Conservation (phyloP, 2,888 invertebrate species). For the Polydrusus pterygomalis region DNA sequence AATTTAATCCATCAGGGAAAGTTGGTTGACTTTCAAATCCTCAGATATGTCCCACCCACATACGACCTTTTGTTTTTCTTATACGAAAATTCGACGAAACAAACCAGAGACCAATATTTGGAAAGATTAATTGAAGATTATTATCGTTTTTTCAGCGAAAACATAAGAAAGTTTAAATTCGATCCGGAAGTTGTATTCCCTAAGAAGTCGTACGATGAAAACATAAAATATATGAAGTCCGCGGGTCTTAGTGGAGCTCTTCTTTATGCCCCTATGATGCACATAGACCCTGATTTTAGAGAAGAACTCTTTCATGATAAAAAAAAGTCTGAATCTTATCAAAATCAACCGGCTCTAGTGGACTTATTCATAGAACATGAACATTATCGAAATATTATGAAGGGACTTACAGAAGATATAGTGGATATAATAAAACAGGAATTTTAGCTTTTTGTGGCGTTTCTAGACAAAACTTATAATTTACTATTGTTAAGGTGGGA, state of each 20-base stretch:
- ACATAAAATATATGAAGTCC: conserved; percentile 18
- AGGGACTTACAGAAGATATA: conserved; percentile 35
- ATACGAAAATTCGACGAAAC: conserved; percentile 14
- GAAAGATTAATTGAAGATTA: conserved; percentile 58
- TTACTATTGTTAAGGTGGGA: too few species aligned
- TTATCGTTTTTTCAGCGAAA: conserved; percentile 56
- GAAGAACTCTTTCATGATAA: conserved; percentile 35
- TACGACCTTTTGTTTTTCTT: conserved; percentile 73
- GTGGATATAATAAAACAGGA: conserved; percentile 16
- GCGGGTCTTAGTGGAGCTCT: conserved; percentile 1
- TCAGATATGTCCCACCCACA: conserved; percentile 77
- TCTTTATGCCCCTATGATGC: conserved; percentile 8
- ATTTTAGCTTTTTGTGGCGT: not conserved
- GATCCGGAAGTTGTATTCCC: conserved; percentile 58
- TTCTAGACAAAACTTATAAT: too few species aligned
- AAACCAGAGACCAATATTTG: conserved; percentile 56
- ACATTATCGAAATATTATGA: conserved; percentile 35
- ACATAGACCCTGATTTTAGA: conserved; percentile 40
- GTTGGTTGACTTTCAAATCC: conserved; percentile 66
- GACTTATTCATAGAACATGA: conserved; percentile 37
- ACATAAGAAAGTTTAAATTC: conserved; percentile 56
- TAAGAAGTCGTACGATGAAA: conserved; percentile 56
- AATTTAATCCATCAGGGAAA: conserved; percentile 59
- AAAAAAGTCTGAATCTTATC: conserved; percentile 33
- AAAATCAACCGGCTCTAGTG: conserved; percentile 22